Base-by-base conservation (phyloP, 2,113 vertebrate species). In the Dinomys branickii region DNA sequence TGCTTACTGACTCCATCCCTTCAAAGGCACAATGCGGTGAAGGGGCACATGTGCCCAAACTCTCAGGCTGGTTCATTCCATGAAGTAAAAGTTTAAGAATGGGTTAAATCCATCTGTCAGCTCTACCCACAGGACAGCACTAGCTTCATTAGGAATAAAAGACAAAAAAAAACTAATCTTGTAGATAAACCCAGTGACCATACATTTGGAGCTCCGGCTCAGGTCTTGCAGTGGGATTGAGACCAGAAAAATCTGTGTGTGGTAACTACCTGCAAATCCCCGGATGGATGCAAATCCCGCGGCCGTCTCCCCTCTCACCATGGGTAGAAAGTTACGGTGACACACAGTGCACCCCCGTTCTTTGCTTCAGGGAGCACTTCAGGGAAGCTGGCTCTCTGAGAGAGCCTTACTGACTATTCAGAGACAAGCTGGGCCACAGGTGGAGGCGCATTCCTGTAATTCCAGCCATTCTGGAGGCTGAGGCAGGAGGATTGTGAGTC, bases 141-240 rank as follows among this genome's bases (percentile, higher is more conserved):
- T 35, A 11, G 35, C 63, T 94, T 91, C 28, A 17, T 71, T 73
- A 91, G 75, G 30, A 35, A 1, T 71, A 50, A 30, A 93, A 77
- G 28, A 85, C 78, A 94, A 35, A 85, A n/a, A 75, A 84, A 82
- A 63, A 84, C 77, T 35, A 28, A 88, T 50, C 96, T 94, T 85
- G 41, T 65, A 92, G 33, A 69, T 35, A 88, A 33, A 10, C 81
- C 19, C 65, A 75, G 2, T 88, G 33, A 69, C 4, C 33, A 5
- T n/a, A n/a, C n/a, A n/a, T n/a, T n/a, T n/a, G n/a, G n/a, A n/a
- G n/a, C n/a, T n/a, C n/a, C n/a, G n/a, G n/a, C n/a, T n/a, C n/a
- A n/a, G n/a, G n/a, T n/a, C n/a, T n/a, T n/a, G n/a, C n/a, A n/a
- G n/a, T 85, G 61, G 90, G 83, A 93, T 56, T 83, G 59, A 94